Base-by-base conservation (phyloP, 2,888 invertebrate genomes). In the Sylvicola cinctus region DNA sequence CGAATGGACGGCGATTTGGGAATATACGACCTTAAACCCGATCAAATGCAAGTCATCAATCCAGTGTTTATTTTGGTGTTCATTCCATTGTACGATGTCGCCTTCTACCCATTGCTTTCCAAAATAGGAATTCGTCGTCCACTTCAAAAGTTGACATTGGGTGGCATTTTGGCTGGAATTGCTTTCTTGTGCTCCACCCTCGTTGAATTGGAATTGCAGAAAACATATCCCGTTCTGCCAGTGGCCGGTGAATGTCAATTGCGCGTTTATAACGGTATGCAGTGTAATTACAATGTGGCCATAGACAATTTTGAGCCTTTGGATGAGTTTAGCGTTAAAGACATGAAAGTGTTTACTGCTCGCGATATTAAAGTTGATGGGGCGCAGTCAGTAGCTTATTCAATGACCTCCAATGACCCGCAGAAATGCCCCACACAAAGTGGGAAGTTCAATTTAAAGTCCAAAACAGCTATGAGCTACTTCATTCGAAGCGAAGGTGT, bases 31-130 rank as follows among this genome's bases (percentile, higher is more conserved):
- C 59, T 87, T 13, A 76, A 87, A 44, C 88, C 96, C 0, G 96
- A 98, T 60, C 95, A 96, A 38, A 76, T 96, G 74, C 90, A 90
- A 65, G 80, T 90, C 38, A 56, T 90, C 3, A 93, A 91, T 60
- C 90, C 91, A 0, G 50, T 88, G 4, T 60, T 90, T 25, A 84
- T 91, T 45, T 59, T 93, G 15, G 34, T 74, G 3, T 76, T 90
- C 44, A 90, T 93, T 46, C 93, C 93, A 1, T 48, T 84, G 1
- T 85, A 81, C 48, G 76, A 83, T 54, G 66, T 72, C 36, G 66
- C 62, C 3, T 63, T 93, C 36, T 93, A 93, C 54, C 91, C 91
- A 0, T 49, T 74, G 1, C 54, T 90, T 35, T 65, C 64, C 2
- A 76, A 76, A 56, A 62, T 77, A 37, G 66, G 63, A 35, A 47